Evolutionary conservation across 2,888 invertebrate species (phyloP).

Genomic region (Physocephala rufipes): DNA sequence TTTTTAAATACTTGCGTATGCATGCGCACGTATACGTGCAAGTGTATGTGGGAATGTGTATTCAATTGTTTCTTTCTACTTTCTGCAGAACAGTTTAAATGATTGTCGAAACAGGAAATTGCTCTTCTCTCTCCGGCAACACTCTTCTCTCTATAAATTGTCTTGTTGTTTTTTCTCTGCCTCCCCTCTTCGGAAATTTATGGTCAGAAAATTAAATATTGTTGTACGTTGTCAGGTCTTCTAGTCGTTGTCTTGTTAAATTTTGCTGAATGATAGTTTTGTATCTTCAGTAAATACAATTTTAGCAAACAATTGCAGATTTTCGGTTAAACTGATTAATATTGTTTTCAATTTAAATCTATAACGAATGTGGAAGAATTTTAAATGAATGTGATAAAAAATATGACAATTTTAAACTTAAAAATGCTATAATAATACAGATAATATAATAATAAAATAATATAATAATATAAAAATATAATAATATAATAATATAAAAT

Average conservation of each 20-base stretch:
- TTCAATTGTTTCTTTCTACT: too few relatives aligned
- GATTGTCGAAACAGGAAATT: too few relatives aligned
- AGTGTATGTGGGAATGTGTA: too few relatives aligned
- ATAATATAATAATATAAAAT: too few relatives aligned
- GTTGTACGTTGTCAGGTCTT: slow-evolving; percentile 10
- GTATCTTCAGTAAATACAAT: background rate
- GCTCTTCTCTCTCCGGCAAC: too few relatives aligned
- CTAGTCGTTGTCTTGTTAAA: background rate
- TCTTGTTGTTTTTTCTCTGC: background rate
- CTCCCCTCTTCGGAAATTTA: background rate
- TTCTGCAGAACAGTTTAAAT: too few relatives aligned
- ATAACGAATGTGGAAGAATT: slow-evolving; percentile 18
- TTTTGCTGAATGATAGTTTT: slow-evolving; percentile 4
- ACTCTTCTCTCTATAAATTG: background rate
- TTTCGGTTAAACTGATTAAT: background rate
- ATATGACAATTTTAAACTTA: too few relatives aligned
- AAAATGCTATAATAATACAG: too few relatives aligned
- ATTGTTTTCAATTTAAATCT: slow-evolving; percentile 14
- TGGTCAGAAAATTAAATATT: background rate
- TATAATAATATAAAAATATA: too few relatives aligned
- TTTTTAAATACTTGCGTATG: background rate
- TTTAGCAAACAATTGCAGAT: slow-evolving; percentile 13
- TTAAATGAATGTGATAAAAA: too few relatives aligned
- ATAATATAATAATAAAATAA: too few relatives aligned
- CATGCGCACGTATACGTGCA: background rate